Evolutionary conservation across 2,797 vertebrate genomes (phyloP).

Genomic region (Danio choprae): DNA sequence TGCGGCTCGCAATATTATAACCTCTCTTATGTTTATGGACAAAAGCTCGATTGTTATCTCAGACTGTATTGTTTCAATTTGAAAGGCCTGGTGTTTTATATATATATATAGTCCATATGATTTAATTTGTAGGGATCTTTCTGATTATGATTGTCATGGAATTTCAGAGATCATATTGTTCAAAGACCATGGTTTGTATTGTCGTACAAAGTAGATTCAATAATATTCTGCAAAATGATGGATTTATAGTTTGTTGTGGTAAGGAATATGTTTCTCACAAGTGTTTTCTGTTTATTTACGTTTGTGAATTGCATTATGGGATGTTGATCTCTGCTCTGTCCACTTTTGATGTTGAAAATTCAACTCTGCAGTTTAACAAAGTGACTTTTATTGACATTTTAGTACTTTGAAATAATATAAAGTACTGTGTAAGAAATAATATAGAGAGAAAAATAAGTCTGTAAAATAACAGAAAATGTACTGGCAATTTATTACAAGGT

Average conservation of each 20-base stretch:
- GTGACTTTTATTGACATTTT: too few relatives aligned
- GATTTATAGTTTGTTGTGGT: constrained; percentile 1
- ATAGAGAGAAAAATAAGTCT: too few relatives aligned
- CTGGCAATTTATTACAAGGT: too few relatives aligned
- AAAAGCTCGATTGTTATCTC: constrained; percentile 49
- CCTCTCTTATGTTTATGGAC: constrained; percentile 43
- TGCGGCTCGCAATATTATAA: constrained; percentile 28
- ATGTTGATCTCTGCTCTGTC: too few relatives aligned
- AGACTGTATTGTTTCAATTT: constrained; percentile 15
- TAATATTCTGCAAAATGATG: constrained; percentile 35
- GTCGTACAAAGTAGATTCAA: constrained; percentile 20
- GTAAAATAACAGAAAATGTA: too few relatives aligned
- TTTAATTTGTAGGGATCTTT: constrained; percentile 13
- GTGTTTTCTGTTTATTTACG: too few relatives aligned
- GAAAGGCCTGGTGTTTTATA: background rate
- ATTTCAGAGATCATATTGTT: constrained; percentile 17
- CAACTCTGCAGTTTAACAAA: too few relatives aligned
- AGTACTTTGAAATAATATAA: too few relatives aligned
- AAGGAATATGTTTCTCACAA: background rate
- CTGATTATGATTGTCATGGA: background rate
- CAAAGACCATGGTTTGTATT: constrained; percentile 25
- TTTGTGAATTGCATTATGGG: too few relatives aligned
- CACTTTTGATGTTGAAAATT: too few relatives aligned
- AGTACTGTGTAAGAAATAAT: too few relatives aligned
- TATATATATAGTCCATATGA: constrained; percentile 7